Evolutionary conservation across 2,888 invertebrate species (phyloP).

Genomic region (Atrina japonica): DNA sequence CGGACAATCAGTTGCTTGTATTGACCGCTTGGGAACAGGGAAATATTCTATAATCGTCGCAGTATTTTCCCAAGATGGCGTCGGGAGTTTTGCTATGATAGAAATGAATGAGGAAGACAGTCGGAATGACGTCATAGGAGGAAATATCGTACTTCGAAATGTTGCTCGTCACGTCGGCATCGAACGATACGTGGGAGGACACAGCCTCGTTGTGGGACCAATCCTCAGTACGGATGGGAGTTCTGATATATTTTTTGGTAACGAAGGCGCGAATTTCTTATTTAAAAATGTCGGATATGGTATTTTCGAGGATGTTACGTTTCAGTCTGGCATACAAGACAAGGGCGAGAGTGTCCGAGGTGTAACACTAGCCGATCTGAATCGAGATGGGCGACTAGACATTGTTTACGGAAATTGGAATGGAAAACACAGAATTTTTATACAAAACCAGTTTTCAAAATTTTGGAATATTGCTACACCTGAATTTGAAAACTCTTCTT

Average conservation of each 20-base stretch:
- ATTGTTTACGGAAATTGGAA: constrained; percentile 69
- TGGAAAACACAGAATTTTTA: constrained; percentile 64
- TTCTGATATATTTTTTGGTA: constrained; percentile 69
- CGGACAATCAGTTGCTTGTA: constrained; percentile 72
- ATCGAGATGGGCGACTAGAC: constrained; percentile 66
- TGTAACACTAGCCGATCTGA: constrained; percentile 64
- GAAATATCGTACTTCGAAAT: constrained; percentile 62
- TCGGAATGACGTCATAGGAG: constrained; percentile 56
- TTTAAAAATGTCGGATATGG: constrained; percentile 71
- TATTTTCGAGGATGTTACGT: constrained; percentile 63
- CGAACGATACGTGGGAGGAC: constrained; percentile 58
- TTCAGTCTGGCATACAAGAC: constrained; percentile 49
- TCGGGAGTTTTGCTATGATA: constrained; percentile 62
- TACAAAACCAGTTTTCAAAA: constrained; percentile 46
- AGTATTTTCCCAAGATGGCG: constrained; percentile 61
- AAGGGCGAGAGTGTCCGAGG: constrained; percentile 61
- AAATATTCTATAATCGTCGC: constrained; percentile 69
- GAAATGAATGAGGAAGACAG: constrained; percentile 65
- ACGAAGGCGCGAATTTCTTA: constrained; percentile 66
- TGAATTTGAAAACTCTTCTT: constrained; percentile 54
- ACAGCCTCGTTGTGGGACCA: constrained; percentile 69
- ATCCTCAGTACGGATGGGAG: constrained; percentile 57
- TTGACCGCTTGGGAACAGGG: constrained; percentile 71
- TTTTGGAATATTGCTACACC: constrained; percentile 54
- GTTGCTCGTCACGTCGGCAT: constrained; percentile 64